phyloP scores from a whole-genome alignment of 1,140 invertebrate genomes.

The Polypedilum vanderplanki region DNA sequence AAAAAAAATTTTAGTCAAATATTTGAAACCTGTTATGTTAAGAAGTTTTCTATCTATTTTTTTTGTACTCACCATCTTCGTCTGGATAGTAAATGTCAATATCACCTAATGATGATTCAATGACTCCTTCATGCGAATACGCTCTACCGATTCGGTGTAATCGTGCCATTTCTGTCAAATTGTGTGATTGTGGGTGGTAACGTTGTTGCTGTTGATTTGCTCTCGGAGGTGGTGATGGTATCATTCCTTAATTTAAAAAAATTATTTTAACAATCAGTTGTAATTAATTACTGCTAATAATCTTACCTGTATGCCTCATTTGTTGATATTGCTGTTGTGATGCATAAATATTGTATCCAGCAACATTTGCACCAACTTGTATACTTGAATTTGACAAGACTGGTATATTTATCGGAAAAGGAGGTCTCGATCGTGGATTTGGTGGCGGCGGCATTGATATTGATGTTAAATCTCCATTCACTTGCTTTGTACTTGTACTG shows the following conservation, averaged over 20 bases:
- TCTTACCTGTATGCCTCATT: neutral
- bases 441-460: neutral
- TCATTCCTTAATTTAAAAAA: constrained; percentile 25
- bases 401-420: neutral
- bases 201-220: constrained; percentile 41
- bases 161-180: constrained; percentile 67
- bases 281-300: neutral
- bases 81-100: constrained; percentile 64
- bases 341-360: constrained; percentile 24
- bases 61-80: constrained; percentile 63
- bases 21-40: neutral
- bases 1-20: neutral
- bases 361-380: constrained; percentile 14
- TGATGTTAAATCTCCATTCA: neutral
- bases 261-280: neutral
- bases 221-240: constrained; percentile 37
- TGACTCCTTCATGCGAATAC: constrained; percentile 79
- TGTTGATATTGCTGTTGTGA: constrained; percentile 11
- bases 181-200: constrained; percentile 63
- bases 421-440: neutral
- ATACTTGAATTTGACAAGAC: neutral
- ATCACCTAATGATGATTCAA: constrained; percentile 53
- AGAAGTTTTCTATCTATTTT: constrained; percentile 43
- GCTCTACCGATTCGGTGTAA: constrained; percentile 69
- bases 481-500: constrained; percentile 26